Evolutionary conservation across 2,888 invertebrate genomes (phyloP).

Genomic region (Chrysolina oricalcia): DNA sequence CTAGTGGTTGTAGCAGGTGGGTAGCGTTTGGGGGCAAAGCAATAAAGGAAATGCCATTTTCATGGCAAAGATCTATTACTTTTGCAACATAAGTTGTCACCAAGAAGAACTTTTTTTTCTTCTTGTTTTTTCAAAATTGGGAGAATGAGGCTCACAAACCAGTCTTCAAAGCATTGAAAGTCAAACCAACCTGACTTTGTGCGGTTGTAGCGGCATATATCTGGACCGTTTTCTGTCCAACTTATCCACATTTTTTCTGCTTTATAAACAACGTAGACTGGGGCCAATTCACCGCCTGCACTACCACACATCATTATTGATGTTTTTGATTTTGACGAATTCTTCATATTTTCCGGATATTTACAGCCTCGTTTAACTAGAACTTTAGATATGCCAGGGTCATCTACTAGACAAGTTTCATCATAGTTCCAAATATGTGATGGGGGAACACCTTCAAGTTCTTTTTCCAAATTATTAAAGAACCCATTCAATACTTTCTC

Average conservation of each 20-base stretch:
- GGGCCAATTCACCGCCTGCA: conserved; percentile 44
- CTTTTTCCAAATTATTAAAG: conserved; percentile 37
- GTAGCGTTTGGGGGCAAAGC: conserved; percentile 46
- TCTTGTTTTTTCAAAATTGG: conserved; percentile 1
- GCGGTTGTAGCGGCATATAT: conserved; percentile 62
- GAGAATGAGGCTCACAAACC: conserved; percentile 3
- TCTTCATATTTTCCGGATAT: conserved; percentile 59
- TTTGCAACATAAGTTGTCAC: conserved; percentile 26
- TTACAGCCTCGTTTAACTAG: conserved; percentile 31
- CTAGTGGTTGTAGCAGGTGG: conserved; percentile 48
- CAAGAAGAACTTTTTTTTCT: background rate
- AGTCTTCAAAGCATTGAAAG: conserved; percentile 20
- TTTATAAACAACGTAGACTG: conserved; percentile 61
- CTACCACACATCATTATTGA: conserved; percentile 60
- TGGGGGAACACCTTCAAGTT: conserved; percentile 40
- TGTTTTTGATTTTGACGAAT: conserved; percentile 59
- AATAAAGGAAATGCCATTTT: conserved; percentile 44
- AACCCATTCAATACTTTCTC: conserved; percentile 28
- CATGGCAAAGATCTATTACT: background rate
- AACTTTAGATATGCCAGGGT: conserved; percentile 55
- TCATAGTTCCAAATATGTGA: conserved; percentile 57
- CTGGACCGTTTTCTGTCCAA: conserved; percentile 61
- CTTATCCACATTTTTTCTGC: conserved; percentile 54
- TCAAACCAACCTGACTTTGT: conserved; percentile 18
- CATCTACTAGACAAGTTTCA: conserved; percentile 57